These are phyloP conservation scores for Oreohelix idahoensis DNA, from an alignment of 1,140 invertebrate species.

Conservation along the genomic window DNA sequence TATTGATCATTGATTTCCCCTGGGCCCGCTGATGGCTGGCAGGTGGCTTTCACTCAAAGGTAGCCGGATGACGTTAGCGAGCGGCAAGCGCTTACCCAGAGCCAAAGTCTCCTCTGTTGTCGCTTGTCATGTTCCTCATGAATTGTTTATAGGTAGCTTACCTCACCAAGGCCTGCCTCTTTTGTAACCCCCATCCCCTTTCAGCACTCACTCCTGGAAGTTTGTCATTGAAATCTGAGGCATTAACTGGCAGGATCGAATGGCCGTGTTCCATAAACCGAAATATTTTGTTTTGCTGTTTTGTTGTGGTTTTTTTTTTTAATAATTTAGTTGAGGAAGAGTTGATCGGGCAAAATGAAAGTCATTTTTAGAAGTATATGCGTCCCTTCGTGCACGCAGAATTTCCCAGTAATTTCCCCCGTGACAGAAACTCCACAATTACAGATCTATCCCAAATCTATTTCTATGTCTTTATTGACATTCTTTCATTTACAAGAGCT, in stretches of 20 bases:
- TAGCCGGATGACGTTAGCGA: constrained; percentile 12
- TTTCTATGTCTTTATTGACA: constrained; percentile 11
- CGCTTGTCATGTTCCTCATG: constrained; percentile 8
- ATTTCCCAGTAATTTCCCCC: constrained; percentile 14
- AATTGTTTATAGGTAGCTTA: constrained; percentile 10
- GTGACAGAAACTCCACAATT: constrained; percentile 20
- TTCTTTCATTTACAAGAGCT: not conserved
- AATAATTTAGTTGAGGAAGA: not conserved
- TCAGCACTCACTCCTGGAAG: too few species aligned
- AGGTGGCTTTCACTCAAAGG: constrained; percentile 25
- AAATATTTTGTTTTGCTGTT: too few species aligned
- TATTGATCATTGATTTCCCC: constrained; percentile 31
- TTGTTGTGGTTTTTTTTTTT: not conserved
- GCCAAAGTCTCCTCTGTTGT: not conserved
- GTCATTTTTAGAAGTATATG: not conserved
- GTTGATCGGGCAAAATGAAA: not conserved
- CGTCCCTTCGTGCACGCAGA: not conserved
- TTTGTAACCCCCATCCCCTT: not conserved
- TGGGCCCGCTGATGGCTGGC: constrained; percentile 24
- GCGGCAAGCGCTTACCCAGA: not conserved
- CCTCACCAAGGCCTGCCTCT: not conserved
- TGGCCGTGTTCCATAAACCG: too few species aligned
- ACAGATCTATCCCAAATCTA: constrained; percentile 16
- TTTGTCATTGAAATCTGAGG: too few species aligned
- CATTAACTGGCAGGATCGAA: too few species aligned